Conservation (phyloP, 2,888 invertebrate species). For the Hirtodrosophila trivittata region DNA sequence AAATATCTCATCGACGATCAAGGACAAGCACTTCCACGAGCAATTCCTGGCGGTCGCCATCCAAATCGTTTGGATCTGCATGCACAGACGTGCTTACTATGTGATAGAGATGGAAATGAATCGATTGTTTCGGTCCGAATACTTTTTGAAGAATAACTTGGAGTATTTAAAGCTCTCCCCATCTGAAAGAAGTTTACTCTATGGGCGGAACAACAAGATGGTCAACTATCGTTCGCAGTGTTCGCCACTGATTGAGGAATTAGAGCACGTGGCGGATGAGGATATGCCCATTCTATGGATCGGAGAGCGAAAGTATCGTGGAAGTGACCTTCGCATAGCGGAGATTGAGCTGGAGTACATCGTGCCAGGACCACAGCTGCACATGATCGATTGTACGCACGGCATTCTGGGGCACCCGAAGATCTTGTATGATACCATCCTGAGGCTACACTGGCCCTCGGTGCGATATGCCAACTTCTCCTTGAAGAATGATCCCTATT, state of each 20-base stretch:
- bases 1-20: constrained; percentile 71
- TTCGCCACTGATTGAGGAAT: constrained; percentile 80
- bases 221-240: constrained; percentile 78
- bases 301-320: constrained; percentile 79
- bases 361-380: constrained; percentile 75
- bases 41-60: constrained; percentile 74
- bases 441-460: constrained; percentile 70
- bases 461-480: constrained; percentile 68
- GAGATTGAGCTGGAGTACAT: constrained; percentile 78
- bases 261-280: constrained; percentile 55
- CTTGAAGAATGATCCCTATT: constrained; percentile 75
- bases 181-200: constrained; percentile 71
- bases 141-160: constrained; percentile 69
- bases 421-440: constrained; percentile 72
- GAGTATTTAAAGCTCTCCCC: constrained; percentile 59
- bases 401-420: constrained; percentile 81
- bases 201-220: constrained; percentile 71
- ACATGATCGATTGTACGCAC: constrained; percentile 72
- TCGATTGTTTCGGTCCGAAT: constrained; percentile 80
- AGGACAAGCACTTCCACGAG: constrained; percentile 75
- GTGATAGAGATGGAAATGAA: constrained; percentile 79
- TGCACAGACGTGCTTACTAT: constrained; percentile 75
- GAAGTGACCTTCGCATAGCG: constrained; percentile 73
- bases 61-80: constrained; percentile 78
- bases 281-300: constrained; percentile 80